Base-by-base conservation (phyloP, 2,888 invertebrate genomes). In the Exephanes ischioxanthus region DNA sequence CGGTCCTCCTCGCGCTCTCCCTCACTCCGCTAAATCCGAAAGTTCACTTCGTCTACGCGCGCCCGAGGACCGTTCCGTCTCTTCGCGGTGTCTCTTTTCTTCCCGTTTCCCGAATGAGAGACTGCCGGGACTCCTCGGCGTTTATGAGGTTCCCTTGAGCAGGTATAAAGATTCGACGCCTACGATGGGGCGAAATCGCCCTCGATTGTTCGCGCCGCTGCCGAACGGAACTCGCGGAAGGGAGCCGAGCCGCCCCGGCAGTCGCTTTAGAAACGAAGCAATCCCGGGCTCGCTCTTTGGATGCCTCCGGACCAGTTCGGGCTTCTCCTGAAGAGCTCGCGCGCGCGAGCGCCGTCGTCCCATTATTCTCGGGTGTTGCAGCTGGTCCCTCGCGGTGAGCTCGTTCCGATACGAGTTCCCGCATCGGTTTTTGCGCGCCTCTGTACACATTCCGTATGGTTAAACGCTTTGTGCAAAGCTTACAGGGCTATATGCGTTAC, bases 311-410 rank as follows among this genome's bases (percentile, higher is more conserved):
- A 78, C 73, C 55, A 61, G 48, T 61, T 58, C 51, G 26, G 41
- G 48, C 73, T 61, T 61, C 53, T 68, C 68, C 30, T 6, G 26
- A n/a, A 33, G n/a, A 55, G 48, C 14, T 73, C 33, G 45, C 66
- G 22, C 30, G 63, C 2, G 51, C 19, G 53, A 5, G 45, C 16
- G 11, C 48, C 83, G 73, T 85, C 86, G 86, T 86, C 87, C 88
- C 87, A 91, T 91, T 91, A 90, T 91, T 90, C 89, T 85, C 83
- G 51, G 37, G 83, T 83, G 85, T 83, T 83, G 89, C 91, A 91
- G 91, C 90, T 90, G 90, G 88, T 88, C 70, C 88, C 87, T 83
- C 85, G 84, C 77, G 78, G 33, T 48, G 16, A 48, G 37, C 53
- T 63, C 6, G 19, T 33, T 73, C 37, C 48, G 66, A n/a, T 33